A percentile compares a stretch with the other conserved stretches of the same genome.
phyloP scores from a whole-genome alignment of 2,888 invertebrate genomes.

The Willowsia nigromaculata region DNA sequence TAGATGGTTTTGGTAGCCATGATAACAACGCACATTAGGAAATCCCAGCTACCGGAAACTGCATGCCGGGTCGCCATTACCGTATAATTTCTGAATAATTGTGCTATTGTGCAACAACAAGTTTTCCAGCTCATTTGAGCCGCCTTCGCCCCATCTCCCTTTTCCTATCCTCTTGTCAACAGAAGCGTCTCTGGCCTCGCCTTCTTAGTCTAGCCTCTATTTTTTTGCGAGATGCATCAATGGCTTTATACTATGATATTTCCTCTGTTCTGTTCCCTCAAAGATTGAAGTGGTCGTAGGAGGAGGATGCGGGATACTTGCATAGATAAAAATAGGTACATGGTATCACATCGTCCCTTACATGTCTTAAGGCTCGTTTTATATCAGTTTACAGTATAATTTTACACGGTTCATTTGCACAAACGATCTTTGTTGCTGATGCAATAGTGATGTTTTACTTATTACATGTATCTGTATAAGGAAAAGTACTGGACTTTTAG shows the following conservation, averaged over 20 bases:
- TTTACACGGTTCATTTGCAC: conserved; percentile 49
- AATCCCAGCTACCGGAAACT: not conserved
- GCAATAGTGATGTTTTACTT: not conserved
- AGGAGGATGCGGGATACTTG: not conserved
- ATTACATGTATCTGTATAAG: not conserved
- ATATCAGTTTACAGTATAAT: not conserved
- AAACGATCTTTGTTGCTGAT: not conserved
- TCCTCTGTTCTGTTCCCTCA: not conserved
- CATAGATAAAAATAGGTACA: not conserved
- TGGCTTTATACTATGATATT: not conserved
- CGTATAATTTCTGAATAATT: conserved; percentile 26
- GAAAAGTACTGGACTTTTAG: not conserved
- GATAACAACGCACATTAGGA: not conserved
- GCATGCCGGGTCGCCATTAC: not conserved
- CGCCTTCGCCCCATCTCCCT: not conserved
- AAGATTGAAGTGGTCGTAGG: not conserved
- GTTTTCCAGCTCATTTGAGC: conserved; percentile 49
- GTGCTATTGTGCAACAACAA: conserved; percentile 19
- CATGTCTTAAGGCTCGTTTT: not conserved
- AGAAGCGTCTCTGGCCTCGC: not conserved
- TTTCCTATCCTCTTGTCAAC: not conserved
- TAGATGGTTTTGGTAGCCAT: not conserved
- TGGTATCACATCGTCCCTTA: not conserved
- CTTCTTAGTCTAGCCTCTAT: too few relatives aligned
- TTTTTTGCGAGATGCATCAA: too few relatives aligned